phyloP scores from a whole-genome alignment of 2,888 invertebrate species.

The Branchipolynoe longqiensis region DNA sequence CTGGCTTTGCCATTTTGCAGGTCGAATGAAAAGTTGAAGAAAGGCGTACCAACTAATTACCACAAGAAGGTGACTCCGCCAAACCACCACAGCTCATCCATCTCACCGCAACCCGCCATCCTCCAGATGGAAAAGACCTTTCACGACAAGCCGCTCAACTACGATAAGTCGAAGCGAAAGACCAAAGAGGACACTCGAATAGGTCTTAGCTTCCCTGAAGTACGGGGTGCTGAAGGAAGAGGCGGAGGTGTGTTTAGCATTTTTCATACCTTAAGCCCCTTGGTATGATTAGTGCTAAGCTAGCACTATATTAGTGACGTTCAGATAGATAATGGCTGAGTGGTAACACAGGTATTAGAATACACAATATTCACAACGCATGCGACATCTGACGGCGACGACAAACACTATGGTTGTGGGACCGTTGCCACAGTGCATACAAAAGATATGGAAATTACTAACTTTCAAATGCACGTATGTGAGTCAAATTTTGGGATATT shows the following conservation, averaged over 20 bases:
- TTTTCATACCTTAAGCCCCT: too few relatives aligned
- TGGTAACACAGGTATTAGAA: too few relatives aligned
- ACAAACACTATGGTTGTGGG: too few relatives aligned
- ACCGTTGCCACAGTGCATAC: too few relatives aligned
- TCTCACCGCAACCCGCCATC: constrained; percentile 73
- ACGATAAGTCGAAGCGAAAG: constrained; percentile 64
- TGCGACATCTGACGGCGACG: too few relatives aligned
- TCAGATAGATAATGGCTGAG: neutral
- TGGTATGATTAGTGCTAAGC: too few relatives aligned
- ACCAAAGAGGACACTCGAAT: constrained; percentile 68
- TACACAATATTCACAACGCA: too few relatives aligned
- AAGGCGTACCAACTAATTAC: constrained; percentile 68
- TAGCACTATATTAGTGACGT: too few relatives aligned
- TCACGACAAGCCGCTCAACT: constrained; percentile 70
- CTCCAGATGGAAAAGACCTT: constrained; percentile 76
- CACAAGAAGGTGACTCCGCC: constrained; percentile 69
- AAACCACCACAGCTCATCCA: constrained; percentile 74
- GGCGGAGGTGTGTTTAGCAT: too few relatives aligned
- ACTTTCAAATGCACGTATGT: too few relatives aligned
- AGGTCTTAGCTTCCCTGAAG: constrained; percentile 73
- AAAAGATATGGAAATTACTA: too few relatives aligned
- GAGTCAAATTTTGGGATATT: too few relatives aligned
- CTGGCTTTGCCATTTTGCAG: constrained; percentile 65
- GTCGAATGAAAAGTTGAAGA: constrained; percentile 73
- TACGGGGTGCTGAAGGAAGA: constrained; percentile 75